A percentile compares a stretch with the other conserved stretches of the same genome.
Evolutionary conservation across 1,140 invertebrate species (phyloP).

Genomic region (Lepidurus couesii): DNA sequence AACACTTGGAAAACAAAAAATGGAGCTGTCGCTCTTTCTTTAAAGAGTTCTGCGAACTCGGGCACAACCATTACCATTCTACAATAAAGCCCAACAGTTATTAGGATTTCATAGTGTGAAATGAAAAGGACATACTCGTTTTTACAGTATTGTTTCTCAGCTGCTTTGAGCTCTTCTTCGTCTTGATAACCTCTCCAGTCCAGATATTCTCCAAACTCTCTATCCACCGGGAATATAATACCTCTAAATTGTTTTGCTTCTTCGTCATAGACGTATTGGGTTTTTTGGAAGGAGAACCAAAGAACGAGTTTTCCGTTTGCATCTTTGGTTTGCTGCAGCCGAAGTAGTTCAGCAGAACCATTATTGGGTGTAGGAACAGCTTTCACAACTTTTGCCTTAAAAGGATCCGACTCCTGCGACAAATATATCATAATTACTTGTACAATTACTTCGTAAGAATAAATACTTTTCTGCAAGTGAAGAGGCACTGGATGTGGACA

Average conservation of each 20-base stretch:
- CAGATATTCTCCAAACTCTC: constrained; percentile 65
- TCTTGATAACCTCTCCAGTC: constrained; percentile 81
- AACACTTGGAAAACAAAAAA: constrained; percentile 97
- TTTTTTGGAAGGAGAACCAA: constrained; percentile 95
- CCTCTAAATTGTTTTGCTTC: constrained; percentile 71
- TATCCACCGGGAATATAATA: constrained; percentile 73
- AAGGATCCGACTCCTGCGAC: constrained; percentile 65
- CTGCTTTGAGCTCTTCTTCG: constrained; percentile 65
- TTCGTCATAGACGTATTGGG: constrained; percentile 84
- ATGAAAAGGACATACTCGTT: constrained; percentile 64
- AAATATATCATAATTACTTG: constrained; percentile 37
- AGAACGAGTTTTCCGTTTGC: constrained; percentile 44
- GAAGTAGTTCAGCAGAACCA: constrained; percentile 90
- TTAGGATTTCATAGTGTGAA: constrained; percentile 18
- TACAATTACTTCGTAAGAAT: background rate
- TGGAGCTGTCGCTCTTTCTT: constrained; percentile 94
- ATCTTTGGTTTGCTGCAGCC: constrained; percentile 58
- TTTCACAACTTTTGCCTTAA: constrained; percentile 75
- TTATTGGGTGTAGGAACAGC: constrained; percentile 96
- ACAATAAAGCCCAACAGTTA: constrained; percentile 41
- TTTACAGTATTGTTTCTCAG: constrained; percentile 76
- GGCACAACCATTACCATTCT: constrained; percentile 87
- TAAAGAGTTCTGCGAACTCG: constrained; percentile 93
- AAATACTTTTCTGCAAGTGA: constrained; percentile 67
- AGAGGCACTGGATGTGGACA: constrained; percentile 78